Evolutionary conservation across 2,113 vertebrate genomes (phyloP), one percentile per base, ranked within the genome.

Genomic region (Xyliphius kryptos): DNA sequence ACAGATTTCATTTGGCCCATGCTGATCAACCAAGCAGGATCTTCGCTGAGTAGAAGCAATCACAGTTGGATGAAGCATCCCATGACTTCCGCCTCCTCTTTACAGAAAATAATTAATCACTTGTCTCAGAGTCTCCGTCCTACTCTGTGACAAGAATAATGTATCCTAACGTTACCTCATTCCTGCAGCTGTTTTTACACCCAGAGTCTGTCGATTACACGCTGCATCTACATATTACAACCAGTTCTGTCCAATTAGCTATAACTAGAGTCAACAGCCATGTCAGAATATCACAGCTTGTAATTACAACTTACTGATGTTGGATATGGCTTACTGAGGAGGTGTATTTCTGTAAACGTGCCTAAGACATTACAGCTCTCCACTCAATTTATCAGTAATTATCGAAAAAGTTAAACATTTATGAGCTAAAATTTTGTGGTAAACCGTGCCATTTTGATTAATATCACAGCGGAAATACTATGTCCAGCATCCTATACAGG

Each of bases 81-180:
- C 60, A 63, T 74, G 74, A 63, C 44, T 22, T 58, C 63, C 51
- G 21, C 40, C 46, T 61, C 53, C 22, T 32, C 26, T 77, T 73
- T 74, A 74, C 67, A 36, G 73, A 70, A 70, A 79, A 82, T 82
- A 83, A 83, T 83, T 77, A 81, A 81, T 83, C 74, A 77, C 36
- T 61, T 37, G 57, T 13, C 44, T 36, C 58, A 5, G 36, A 49
- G 5, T 15, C 11, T 47, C 46, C 17, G 37, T 26, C 47, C 59
- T 50, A 61, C 32, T 10, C 16, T 38, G 17, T 50, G 32, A 50
- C 16, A 50, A 19, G 47, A 61, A 61, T 61, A 36, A 61, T 61
- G 12, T 50, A 61, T 37, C 22, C 47, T 50, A n/a, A 61, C 37
- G 32, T 61, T 40, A 40, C 17, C n/a, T 49, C 47, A 40, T 32